Percentiles rank a stretch among this genome's conserved stretches.
Conservation (phyloP, 35 echinoderm and acorn worm species). For the Stichopus chloronotus region DNA sequence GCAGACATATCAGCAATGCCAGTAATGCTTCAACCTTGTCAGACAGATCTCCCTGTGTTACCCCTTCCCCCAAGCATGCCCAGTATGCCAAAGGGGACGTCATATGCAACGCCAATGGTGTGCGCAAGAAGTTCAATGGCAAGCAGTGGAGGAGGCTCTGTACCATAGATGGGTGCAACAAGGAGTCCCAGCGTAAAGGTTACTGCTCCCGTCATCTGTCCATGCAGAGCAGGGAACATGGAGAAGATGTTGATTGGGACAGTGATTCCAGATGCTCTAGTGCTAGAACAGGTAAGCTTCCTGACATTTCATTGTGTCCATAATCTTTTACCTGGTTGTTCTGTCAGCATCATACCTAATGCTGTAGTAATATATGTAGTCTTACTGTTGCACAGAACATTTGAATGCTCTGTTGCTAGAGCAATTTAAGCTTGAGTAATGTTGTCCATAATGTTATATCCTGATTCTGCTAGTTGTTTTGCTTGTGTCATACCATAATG, state of each 20-base stretch:
- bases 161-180: slow-evolving; percentile 94
- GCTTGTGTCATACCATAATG: too few species aligned
- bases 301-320: not conserved
- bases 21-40: slow-evolving; percentile 81
- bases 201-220: slow-evolving; percentile 99
- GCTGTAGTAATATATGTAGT: not conserved
- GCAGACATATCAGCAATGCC: slow-evolving; percentile 80
- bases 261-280: slow-evolving; percentile 89
- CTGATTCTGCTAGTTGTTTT: too few species aligned
- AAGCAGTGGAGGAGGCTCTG: slow-evolving; percentile 97
- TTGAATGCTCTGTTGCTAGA: too few species aligned
- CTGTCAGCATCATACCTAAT: not conserved
- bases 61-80: slow-evolving; percentile 68
- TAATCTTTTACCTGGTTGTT: too few species aligned
- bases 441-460: too few species aligned
- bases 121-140: slow-evolving; percentile 96
- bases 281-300: slow-evolving; percentile 67
- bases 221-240: slow-evolving; percentile 69
- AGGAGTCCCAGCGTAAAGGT: slow-evolving; percentile 95
- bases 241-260: slow-evolving; percentile 91
- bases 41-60: slow-evolving; percentile 66
- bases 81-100: slow-evolving; percentile 94
- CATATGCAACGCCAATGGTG: slow-evolving; percentile 89
- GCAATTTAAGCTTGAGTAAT: too few species aligned
- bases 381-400: too few species aligned